phyloP scores from a whole-genome alignment of 2,797 vertebrate species.

The Dryobates pubescens region DNA sequence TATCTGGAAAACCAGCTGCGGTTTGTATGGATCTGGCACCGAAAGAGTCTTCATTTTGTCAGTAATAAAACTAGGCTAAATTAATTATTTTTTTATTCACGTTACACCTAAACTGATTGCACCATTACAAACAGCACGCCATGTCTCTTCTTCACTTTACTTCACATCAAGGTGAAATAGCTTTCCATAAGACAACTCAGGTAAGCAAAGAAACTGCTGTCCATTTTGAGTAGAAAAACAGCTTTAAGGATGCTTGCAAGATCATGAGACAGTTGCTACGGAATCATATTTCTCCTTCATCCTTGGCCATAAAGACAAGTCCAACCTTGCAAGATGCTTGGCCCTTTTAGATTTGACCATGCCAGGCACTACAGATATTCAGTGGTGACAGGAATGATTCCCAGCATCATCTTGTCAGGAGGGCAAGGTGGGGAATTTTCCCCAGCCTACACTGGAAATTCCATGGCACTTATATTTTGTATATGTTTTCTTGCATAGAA shows the following conservation, averaged over 20 bases:
- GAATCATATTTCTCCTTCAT: neutral
- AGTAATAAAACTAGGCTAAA: neutral
- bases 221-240: neutral
- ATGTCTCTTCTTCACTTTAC: neutral
- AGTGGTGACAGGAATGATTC: neutral
- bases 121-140: neutral
- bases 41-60: neutral
- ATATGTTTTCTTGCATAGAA: neutral
- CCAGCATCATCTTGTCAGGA: neutral
- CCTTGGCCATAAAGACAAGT: neutral
- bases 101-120: neutral
- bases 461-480: neutral
- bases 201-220: neutral
- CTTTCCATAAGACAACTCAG: neutral
- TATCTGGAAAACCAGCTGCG: neutral
- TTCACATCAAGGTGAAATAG: neutral
- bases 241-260: neutral
- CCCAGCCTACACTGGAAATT: neutral
- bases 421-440: neutral
- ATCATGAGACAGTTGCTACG: neutral
- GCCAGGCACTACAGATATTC: fast-evolving
- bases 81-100: neutral
- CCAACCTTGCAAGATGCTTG: neutral
- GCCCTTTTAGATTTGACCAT: neutral
- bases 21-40: neutral